phyloP scores from a whole-genome alignment of 2,113 vertebrate species.

The Drymodes brunneopygia region DNA sequence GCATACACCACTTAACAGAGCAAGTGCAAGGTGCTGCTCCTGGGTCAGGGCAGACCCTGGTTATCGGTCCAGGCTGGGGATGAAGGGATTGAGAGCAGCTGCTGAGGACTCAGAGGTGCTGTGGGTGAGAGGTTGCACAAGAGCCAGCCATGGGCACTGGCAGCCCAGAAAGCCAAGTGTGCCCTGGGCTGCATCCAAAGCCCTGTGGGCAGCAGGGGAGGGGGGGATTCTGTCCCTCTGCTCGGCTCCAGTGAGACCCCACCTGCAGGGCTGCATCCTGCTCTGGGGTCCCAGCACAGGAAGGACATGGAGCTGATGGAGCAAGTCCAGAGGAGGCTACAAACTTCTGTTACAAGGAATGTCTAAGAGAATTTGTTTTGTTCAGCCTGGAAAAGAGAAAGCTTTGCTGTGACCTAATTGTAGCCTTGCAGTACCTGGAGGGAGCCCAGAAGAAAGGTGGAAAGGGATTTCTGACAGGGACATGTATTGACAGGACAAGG shows the following conservation, averaged over 20 bases:
- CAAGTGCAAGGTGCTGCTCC: background rate
- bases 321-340: background rate
- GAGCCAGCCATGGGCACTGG: background rate
- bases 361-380: background rate
- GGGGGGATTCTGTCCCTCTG: background rate
- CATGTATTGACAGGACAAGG: background rate
- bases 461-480: background rate
- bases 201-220: background rate
- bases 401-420: background rate
- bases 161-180: background rate
- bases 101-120: background rate
- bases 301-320: background rate
- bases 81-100: background rate
- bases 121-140: background rate
- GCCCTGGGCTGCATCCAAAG: background rate
- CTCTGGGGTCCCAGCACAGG: accelerated
- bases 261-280: background rate
- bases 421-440: background rate
- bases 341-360: background rate
- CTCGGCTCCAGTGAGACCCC: background rate
- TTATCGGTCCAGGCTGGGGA: no score
- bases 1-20: background rate
- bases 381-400: background rate
- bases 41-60: accelerated
- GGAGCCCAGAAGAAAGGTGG: background rate